These are phyloP conservation scores for Pseudococcus viburni DNA, from an alignment of 2,888 invertebrate species.

Conservation along the genomic window DNA sequence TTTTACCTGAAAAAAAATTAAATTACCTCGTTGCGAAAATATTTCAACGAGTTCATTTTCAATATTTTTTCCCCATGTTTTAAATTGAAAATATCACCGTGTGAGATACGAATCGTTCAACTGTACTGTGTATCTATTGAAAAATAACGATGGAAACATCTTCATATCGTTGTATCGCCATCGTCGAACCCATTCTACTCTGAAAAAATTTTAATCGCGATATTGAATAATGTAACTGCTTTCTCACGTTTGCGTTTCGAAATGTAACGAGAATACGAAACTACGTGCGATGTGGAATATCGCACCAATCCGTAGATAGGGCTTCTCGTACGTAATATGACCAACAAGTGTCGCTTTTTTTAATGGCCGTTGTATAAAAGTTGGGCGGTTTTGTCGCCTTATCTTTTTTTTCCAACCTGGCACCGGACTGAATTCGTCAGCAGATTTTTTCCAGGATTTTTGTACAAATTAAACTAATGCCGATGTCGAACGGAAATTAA, in stretches of 20 bases:
- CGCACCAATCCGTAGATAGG: not conserved
- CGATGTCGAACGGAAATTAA: slow-evolving; percentile 15
- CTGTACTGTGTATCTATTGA: slow-evolving; percentile 18
- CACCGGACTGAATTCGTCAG: not conserved
- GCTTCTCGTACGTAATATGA: not conserved
- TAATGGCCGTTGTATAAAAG: not conserved
- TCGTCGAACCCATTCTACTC: not conserved
- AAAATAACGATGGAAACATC: slow-evolving; percentile 7
- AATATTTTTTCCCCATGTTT: not conserved
- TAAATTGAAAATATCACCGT: slow-evolving; percentile 23
- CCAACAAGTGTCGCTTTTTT: slow-evolving; percentile 15
- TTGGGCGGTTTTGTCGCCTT: not conserved
- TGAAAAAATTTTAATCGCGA: not conserved
- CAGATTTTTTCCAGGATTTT: not conserved
- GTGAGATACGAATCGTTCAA: slow-evolving; percentile 33
- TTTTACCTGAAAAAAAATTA: slow-evolving; percentile 44
- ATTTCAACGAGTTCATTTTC: slow-evolving; percentile 32
- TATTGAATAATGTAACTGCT: not conserved
- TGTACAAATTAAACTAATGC: slow-evolving; percentile 6
- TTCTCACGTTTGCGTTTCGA: not conserved
- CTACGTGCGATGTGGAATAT: not conserved
- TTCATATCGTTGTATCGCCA: not conserved
- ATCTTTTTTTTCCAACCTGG: not conserved
- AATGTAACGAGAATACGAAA: slow-evolving; percentile 24
- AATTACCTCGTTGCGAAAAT: slow-evolving; percentile 30